phyloP scores from a whole-genome alignment of 2,797 vertebrate species.

The Rhabdomys pumilio region DNA sequence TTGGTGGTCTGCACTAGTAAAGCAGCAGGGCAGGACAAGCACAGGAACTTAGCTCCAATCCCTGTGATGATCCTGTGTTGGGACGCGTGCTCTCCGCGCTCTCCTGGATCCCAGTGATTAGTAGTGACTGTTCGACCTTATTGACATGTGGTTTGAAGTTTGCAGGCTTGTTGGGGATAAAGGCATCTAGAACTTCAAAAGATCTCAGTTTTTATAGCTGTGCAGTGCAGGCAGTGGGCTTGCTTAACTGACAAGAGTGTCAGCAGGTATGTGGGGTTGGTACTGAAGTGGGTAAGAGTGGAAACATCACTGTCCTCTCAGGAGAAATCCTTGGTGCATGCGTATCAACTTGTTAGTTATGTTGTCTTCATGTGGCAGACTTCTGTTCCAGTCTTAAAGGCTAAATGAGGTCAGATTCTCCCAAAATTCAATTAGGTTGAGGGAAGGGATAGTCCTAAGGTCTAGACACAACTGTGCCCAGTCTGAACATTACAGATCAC shows the following conservation, averaged over 20 bases:
- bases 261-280: background rate
- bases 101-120: background rate
- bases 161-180: slow-evolving; percentile 12
- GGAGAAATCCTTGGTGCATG: background rate
- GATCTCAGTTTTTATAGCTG: background rate
- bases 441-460: background rate
- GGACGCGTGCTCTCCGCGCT: background rate
- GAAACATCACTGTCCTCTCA: background rate
- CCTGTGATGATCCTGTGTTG: background rate
- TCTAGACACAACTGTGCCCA: background rate
- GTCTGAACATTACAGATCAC: background rate
- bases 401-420: slow-evolving; percentile 40
- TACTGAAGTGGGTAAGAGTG: background rate
- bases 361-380: background rate
- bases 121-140: background rate
- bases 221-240: background rate
- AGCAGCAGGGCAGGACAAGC: background rate
- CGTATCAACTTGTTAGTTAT: background rate
- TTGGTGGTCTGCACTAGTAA: background rate
- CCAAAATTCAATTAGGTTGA: slow-evolving; percentile 18
- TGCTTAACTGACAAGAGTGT: background rate
- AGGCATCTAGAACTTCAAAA: background rate
- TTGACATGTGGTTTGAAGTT: slow-evolving; percentile 23
- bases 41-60: background rate
- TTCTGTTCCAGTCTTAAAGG: slow-evolving; percentile 57